phyloP scores from a whole-genome alignment of 2,797 vertebrate genomes.

The Onychomys leucogaster region DNA sequence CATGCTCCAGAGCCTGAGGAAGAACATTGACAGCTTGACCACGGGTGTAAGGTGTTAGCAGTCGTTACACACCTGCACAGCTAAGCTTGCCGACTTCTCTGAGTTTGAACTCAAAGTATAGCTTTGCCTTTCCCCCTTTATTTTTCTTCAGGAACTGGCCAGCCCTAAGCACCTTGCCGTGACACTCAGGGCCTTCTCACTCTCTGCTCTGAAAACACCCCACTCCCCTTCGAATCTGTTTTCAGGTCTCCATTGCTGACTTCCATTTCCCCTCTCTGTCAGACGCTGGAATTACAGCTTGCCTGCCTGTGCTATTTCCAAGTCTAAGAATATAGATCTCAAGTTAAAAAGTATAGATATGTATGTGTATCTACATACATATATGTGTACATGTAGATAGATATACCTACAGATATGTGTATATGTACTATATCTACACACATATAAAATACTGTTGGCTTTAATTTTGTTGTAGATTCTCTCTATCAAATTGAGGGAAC shows the following conservation, averaged over 20 bases:
- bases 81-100: not conserved
- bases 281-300: not conserved
- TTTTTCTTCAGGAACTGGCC: not conserved
- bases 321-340: not conserved
- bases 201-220: not conserved
- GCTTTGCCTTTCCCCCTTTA: not conserved
- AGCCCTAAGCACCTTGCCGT: not conserved
- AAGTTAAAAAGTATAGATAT: not conserved
- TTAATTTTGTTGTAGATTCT: not conserved
- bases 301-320: not conserved
- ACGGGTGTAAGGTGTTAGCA: not conserved
- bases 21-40: conserved; percentile 40
- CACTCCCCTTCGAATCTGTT: not conserved
- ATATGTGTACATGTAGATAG: too few species aligned
- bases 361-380: too few species aligned
- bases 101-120: not conserved
- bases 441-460: not conserved
- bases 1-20: conserved; percentile 17
- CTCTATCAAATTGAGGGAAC: conserved; percentile 17
- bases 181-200: not conserved
- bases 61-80: not conserved
- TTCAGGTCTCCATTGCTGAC: not conserved
- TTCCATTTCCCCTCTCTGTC: not conserved
- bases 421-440: not conserved
- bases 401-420: too few species aligned